Conservation (phyloP, 2,113 vertebrate genomes). For the Eurypyga helias region DNA sequence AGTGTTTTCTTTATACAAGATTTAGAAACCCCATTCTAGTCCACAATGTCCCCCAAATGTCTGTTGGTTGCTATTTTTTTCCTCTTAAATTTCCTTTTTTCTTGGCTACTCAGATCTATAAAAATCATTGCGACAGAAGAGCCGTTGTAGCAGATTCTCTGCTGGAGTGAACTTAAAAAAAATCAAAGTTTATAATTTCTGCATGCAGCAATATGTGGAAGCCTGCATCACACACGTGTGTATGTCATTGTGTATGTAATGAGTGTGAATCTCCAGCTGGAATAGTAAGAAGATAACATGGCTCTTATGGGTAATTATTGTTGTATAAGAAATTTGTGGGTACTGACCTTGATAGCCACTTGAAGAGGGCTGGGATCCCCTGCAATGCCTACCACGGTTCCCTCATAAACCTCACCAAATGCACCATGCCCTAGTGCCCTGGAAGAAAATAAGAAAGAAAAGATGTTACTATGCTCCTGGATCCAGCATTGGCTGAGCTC, state of each 20-base stretch:
- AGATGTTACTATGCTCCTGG: neutral
- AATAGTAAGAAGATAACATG: neutral
- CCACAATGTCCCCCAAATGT: neutral
- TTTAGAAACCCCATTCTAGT: neutral
- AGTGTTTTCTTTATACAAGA: neutral
- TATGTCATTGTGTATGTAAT: neutral
- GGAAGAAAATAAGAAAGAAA: neutral
- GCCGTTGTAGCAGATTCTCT: neutral
- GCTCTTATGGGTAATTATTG: neutral
- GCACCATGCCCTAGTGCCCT: constrained; percentile 92
- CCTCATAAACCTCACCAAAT: constrained; percentile 93
- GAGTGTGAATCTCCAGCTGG: neutral
- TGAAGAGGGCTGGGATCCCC: constrained; percentile 84
- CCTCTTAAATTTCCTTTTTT: neutral
- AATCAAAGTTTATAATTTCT: neutral
- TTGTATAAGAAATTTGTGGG: neutral
- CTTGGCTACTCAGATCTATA: neutral
- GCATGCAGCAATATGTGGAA: neutral
- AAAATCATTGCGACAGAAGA: neutral
- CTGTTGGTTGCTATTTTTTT: neutral
- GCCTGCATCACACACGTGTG: neutral
- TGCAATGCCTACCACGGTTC: constrained; percentile 86
- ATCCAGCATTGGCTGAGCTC: neutral
- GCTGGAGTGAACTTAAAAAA: neutral
- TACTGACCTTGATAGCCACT: constrained; percentile 92